Evolutionary conservation across 2,797 vertebrate genomes (phyloP), one percentile per base, ranked within the genome.

Genomic region (Poeciliopsis paucimaculata): DNA sequence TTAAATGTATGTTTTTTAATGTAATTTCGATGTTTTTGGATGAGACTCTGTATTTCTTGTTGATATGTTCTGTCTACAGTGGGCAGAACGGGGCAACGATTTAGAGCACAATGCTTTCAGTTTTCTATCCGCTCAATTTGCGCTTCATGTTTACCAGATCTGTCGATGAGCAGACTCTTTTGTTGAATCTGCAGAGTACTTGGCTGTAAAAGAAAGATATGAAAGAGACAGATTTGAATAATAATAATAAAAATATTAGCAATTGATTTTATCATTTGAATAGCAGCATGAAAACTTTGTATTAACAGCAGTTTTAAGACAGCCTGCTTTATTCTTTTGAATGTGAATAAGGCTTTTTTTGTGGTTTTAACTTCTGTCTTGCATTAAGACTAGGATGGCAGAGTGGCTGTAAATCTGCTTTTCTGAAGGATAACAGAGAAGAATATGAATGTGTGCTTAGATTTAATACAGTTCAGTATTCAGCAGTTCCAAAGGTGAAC

Each of bases 201-300:
- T 68, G 2, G n/a, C 43, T 55, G 6, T 47, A 78, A 77, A 72
- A 86, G 41, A 77, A 43, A 39, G 20, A 10, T 43, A 34, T 43
- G 26, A 71, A 62, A 64, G 34, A 2, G 5, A 82, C 47, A 45
- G 71, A 70, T 26, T 5, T 70, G 20, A 26, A 41, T 18, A 60
- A 60, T 62, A 51, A 49, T 18, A 49, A 51, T 7, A 20, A 51
- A 0, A 39, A 39, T 39, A 39, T 2, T 34, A 47, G 20, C 23
- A 41, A 26, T 86, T 73, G 83, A 84, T 85, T 87, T 86, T 82
- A 28, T 74, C 1, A 53, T 26, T 77, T 70, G 16, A 72, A 78
- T 66, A 41, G 45, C 49, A 28, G 16, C 13, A 9, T n/a, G 28
- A 64, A 51, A 53, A 9, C 28, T 68, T 53, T 41, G 46, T 84